Evolutionary conservation across 2,888 invertebrate species (phyloP), one percentile per base, ranked within the genome.

Genomic region (Marasmarcha lunaedactyla): DNA sequence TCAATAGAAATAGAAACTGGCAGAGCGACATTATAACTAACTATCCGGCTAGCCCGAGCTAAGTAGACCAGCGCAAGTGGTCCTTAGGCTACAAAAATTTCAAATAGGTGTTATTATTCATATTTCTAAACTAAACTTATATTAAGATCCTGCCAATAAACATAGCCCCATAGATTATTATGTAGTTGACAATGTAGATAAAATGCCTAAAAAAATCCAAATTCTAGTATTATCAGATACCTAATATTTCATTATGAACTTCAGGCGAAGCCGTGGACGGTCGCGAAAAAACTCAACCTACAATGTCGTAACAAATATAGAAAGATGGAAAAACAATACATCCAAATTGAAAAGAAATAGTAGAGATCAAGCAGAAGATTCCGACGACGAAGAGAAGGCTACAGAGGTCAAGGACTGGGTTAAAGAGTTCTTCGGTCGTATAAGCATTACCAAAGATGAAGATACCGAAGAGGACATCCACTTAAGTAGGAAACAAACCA

Each of bases 381-480:
- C 65, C 1, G 70, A 65, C 1, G 71, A 68, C 2, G 64, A 65
- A 41, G 62, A 65, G 9, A 54, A 59, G 36, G 58, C 57, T 20
- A 54, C 54, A 35, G 66, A 68, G 38, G 55, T 69, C 9, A 65
- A 68, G 45, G 65, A 71, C 43, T 77, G 76, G 73, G 62, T 72
- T 2, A 65, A 78, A 40, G 70, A 77, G 15, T 69, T 74, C 43
- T 76, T 76, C 41, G 57, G 61, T 14, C 57, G 57, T 6, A 69
- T 70, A 43, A 73, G 62, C 38, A 49, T 49, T 53, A 36, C 83
- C 59, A 54, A 64, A 10, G 59, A 55, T 37, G 48, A 49, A 1
- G 74, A 76, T 33, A 71, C 79, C 51, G 86, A 83, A 41, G 52
- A 85, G 20, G 81, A 85, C 54, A 62, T 81, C 2, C 64, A 71